Conservation (phyloP, 2,797 vertebrate species). For the Australoheros facetus region DNA sequence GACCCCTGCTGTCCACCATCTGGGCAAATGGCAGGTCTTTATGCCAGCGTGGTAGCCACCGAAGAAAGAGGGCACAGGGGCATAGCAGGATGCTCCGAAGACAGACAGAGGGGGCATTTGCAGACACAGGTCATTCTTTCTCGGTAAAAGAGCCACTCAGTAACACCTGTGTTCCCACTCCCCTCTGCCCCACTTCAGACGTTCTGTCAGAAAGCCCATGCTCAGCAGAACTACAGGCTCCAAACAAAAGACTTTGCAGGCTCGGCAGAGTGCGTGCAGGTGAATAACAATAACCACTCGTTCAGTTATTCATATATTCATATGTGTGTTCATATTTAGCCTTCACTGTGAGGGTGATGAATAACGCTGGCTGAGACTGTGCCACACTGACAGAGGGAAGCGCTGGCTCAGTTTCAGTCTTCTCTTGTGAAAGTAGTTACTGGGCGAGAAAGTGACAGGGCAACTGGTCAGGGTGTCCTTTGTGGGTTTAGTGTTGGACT, state of each 20-base stretch:
- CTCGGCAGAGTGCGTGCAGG: constrained; percentile 72
- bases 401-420: constrained; percentile 51
- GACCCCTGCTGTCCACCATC: constrained; percentile 78
- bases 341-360: constrained; percentile 78
- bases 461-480: constrained; percentile 63
- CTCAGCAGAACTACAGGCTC: constrained; percentile 77
- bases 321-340: constrained; percentile 80
- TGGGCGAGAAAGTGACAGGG: constrained; percentile 55
- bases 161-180: constrained; percentile 78
- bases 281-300: constrained; percentile 78
- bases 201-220: constrained; percentile 75
- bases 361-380: constrained; percentile 61
- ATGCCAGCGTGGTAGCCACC: constrained; percentile 66
- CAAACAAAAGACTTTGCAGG: constrained; percentile 72
- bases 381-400: constrained; percentile 55
- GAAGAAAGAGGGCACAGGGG: constrained; percentile 72
- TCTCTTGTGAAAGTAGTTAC: constrained; percentile 48
- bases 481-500: constrained; percentile 31
- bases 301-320: constrained; percentile 84
- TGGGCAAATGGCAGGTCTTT: constrained; percentile 79
- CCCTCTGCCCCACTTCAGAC: constrained; percentile 75
- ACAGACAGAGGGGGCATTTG: constrained; percentile 75
- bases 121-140: constrained; percentile 76
- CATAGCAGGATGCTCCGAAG: constrained; percentile 63
- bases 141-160: constrained; percentile 69